Conservation (phyloP, 92 coral and sea anemone species). For the Zoanthus sociatus region DNA sequence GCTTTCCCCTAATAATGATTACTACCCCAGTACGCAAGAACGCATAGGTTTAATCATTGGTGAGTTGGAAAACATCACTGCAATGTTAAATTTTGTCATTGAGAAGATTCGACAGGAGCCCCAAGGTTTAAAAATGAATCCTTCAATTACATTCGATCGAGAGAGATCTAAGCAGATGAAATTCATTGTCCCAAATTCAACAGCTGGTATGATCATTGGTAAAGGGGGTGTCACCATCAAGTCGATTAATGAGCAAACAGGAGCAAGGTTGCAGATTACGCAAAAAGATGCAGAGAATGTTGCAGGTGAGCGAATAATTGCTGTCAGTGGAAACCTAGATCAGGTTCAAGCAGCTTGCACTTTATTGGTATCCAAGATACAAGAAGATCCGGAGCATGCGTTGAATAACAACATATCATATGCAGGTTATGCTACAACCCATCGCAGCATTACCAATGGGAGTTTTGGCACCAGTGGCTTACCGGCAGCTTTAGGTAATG, state of each 20-base stretch:
- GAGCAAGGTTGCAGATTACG: slow-evolving; percentile 95
- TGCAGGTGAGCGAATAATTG: slow-evolving; percentile 93
- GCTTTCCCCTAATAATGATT: slow-evolving; percentile 95
- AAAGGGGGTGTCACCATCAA: slow-evolving; percentile 94
- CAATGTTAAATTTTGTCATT: slow-evolving; percentile 91
- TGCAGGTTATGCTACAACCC: slow-evolving; percentile 69
- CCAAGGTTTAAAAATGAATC: slow-evolving; percentile 80
- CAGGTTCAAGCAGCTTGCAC: slow-evolving; percentile 97
- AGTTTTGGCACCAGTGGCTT: slow-evolving; percentile 49
- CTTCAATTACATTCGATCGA: slow-evolving; percentile 83
- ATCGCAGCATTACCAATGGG: slow-evolving; percentile 62
- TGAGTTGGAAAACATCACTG: slow-evolving; percentile 87
- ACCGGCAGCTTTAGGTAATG: slow-evolving; percentile 47
- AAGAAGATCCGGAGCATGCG: slow-evolving; percentile 98
- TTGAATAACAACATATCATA: slow-evolving; percentile 94
- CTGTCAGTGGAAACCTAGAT: slow-evolving; percentile 86
- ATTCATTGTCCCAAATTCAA: slow-evolving; percentile 95
- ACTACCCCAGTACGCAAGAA: slow-evolving; percentile 98
- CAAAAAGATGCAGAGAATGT: slow-evolving; percentile 95
- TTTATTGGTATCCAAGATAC: slow-evolving; percentile 88
- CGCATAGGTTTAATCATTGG: slow-evolving; percentile 98
- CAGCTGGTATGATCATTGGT: slow-evolving; percentile 98
- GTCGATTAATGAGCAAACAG: slow-evolving; percentile 92
- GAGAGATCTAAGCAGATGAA: slow-evolving; percentile 96
- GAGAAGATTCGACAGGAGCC: slow-evolving; percentile 98